phyloP scores from a whole-genome alignment of 2,797 vertebrate species.

The Fundulus diaphanus region DNA sequence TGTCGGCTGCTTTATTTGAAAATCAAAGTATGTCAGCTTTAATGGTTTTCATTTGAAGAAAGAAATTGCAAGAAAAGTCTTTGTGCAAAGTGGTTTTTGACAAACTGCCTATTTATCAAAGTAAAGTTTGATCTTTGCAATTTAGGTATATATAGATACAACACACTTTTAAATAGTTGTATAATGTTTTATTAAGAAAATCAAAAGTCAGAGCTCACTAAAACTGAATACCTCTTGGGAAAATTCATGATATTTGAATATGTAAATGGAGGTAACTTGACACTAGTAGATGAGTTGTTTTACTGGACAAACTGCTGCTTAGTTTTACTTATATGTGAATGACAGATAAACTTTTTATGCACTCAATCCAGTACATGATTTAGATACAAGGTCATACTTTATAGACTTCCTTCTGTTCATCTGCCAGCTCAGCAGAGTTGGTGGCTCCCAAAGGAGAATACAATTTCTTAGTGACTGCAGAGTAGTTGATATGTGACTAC shows the following conservation, averaged over 20 bases:
- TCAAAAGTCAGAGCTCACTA: not conserved
- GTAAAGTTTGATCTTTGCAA: not conserved
- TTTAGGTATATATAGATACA: not conserved
- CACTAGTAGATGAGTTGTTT: not conserved
- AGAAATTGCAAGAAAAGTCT: not conserved
- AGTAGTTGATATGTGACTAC: constrained; percentile 3
- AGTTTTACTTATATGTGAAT: not conserved
- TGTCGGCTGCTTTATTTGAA: not conserved
- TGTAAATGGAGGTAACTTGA: not conserved
- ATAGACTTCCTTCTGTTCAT: not conserved
- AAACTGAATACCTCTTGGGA: not conserved
- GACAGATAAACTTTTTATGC: not conserved
- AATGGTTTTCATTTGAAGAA: not conserved
- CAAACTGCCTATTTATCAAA: not conserved
- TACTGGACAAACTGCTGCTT: not conserved
- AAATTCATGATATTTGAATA: not conserved
- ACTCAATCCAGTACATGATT: not conserved
- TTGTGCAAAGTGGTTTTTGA: not conserved
- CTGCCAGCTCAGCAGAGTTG: not conserved
- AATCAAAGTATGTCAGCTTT: not conserved
- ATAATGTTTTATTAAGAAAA: not conserved
- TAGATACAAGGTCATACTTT: constrained; percentile 12
- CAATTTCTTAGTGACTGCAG: constrained; percentile 18
- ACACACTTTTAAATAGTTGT: not conserved
- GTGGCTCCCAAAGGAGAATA: constrained; percentile 12